A percentile compares a stretch with the other conserved stretches of the same genome.
Conservation (phyloP, 2,888 invertebrate genomes). For the Frankliniella intonsa region DNA sequence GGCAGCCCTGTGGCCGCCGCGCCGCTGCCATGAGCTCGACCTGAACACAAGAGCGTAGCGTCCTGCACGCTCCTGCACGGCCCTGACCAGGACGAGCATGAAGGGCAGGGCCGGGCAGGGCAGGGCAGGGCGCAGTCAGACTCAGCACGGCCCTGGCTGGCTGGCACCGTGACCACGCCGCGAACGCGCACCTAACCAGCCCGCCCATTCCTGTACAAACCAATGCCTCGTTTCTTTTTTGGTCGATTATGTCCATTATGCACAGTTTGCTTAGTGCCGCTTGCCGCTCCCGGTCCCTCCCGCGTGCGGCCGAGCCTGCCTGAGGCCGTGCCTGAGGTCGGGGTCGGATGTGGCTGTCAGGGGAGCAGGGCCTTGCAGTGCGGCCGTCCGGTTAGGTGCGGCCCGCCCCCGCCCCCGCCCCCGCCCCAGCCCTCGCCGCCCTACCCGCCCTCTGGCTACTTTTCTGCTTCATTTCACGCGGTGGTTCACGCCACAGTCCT, state of each 20-base stretch:
- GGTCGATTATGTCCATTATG: conserved; percentile 4
- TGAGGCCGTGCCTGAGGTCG: not conserved
- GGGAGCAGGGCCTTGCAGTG: not conserved
- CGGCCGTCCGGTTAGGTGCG: not conserved
- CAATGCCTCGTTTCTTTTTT: not conserved
- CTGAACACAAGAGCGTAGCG: too few relatives aligned
- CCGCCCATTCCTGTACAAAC: not conserved
- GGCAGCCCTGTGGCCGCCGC: too few relatives aligned
- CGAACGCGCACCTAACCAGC: not conserved
- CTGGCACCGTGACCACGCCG: not conserved
- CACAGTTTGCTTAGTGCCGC: not conserved
- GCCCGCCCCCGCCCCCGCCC: not conserved
- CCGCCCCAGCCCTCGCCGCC: not conserved
- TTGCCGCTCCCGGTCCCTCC: too few relatives aligned
- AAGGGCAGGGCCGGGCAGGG: too few relatives aligned
- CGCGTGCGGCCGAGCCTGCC: too few relatives aligned
- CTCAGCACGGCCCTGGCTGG: too few relatives aligned
- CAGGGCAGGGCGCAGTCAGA: too few relatives aligned
- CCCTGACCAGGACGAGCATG: too few relatives aligned
- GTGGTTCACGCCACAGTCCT: not conserved
- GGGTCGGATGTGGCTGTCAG: not conserved
- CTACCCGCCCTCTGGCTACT: too few relatives aligned
- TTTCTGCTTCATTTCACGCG: conserved; percentile 12
- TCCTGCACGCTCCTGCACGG: too few relatives aligned
- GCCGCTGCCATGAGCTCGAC: too few relatives aligned